Percentiles rank a stretch among this genome's conserved stretches.
Evolutionary conservation across 2,888 invertebrate species (phyloP).

Genomic region (Muscina levida): DNA sequence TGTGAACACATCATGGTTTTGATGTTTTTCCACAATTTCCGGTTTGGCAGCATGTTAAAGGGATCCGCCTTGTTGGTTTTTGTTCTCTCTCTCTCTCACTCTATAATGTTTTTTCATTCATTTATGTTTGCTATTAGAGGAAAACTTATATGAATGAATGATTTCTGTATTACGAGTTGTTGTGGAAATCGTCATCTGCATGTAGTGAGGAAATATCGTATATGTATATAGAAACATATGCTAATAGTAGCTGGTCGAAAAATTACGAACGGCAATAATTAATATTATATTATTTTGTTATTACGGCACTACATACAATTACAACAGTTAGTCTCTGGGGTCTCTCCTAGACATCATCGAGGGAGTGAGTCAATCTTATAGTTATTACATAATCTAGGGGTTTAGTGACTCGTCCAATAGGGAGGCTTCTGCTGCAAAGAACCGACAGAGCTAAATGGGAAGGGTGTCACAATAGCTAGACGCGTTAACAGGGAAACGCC

Average conservation of each 20-base stretch:
- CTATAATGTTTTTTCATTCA: not conserved
- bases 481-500: no score
- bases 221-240: not conserved
- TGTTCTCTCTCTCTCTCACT: not conserved
- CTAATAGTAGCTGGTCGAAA: not conserved
- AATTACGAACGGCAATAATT: no score
- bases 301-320: no score
- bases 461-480: no score
- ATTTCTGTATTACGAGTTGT: slow-evolving; percentile 12
- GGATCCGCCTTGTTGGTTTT: slow-evolving; percentile 6
- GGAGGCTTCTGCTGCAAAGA: no score
- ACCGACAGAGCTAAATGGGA: no score
- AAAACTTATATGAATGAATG: slow-evolving; percentile 1
- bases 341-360: no score
- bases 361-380: no score
- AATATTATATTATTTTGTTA: no score
- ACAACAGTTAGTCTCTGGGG: no score
- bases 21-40: slow-evolving; percentile 58
- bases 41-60: slow-evolving; percentile 59
- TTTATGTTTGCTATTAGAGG: not conserved
- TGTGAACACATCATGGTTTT: slow-evolving; percentile 30
- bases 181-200: slow-evolving; percentile 5
- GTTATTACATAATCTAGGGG: no score
- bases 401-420: no score
- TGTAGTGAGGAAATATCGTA: not conserved